Percentiles rank a stretch among this genome's conserved stretches.
Evolutionary conservation across 2,888 invertebrate genomes (phyloP).

Genomic region (Campoplex capitator): DNA sequence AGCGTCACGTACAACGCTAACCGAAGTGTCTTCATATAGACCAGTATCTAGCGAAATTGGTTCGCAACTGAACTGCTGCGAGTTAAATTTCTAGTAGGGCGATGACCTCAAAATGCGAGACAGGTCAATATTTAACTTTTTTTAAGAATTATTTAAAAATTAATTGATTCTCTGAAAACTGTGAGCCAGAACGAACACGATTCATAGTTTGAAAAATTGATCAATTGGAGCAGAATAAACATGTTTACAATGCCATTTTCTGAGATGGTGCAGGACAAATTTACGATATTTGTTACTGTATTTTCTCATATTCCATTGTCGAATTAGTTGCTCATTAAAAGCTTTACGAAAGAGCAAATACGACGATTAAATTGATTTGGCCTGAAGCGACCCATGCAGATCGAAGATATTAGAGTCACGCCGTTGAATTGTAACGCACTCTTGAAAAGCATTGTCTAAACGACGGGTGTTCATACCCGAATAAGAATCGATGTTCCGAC

Average conservation of each 20-base stretch:
- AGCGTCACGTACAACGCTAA: too few relatives aligned
- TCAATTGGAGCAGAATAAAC: neutral
- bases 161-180: neutral
- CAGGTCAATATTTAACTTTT: neutral
- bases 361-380: neutral
- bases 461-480: conserved; percentile 30
- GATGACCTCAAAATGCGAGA: too few relatives aligned
- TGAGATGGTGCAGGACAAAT: neutral
- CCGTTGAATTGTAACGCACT: conserved; percentile 26
- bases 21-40: too few relatives aligned
- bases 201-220: neutral
- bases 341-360: neutral
- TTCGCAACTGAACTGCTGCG: too few relatives aligned
- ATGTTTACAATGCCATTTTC: neutral
- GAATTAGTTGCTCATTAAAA: neutral
- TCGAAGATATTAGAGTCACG: conserved; percentile 8
- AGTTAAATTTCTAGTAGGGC: too few relatives aligned
- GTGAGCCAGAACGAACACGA: neutral
- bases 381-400: neutral
- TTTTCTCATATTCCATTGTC: neutral
- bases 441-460: conserved; percentile 12
- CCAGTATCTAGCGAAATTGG: too few relatives aligned
- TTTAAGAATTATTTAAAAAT: neutral
- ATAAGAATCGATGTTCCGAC: conserved; percentile 46
- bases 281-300: neutral